Evolutionary conservation across 2,888 invertebrate genomes (phyloP), one percentile per base, ranked within the genome.

Genomic region (Notocelia uddmanniana): DNA sequence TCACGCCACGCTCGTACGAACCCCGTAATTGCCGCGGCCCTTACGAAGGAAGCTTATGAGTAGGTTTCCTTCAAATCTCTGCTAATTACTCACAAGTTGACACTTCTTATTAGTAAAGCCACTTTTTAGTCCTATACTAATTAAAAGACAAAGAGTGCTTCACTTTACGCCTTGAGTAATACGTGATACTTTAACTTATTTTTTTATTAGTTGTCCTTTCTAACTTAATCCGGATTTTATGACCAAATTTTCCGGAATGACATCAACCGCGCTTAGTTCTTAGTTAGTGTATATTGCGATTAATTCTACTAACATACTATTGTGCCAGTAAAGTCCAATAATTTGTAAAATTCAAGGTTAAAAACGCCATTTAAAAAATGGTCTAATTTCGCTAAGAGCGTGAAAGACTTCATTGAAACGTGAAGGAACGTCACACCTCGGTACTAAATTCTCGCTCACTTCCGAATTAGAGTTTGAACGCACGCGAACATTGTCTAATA

Each of bases 21-120:
- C 34, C 89, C 86, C 88, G 91, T 92, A 93, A 93, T 93, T 93
- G 93, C 91, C 88, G 89, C 87, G 82, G 87, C 90, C 89, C 90
- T 90, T 84, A 89, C 88, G 90, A 74, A 92, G 92, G 83, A 93
- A 92, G 92, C 92, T 92, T 90, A 93, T 92, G 92, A 93, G 92
- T 93, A 92, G 92, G 90, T 91, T 92, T 92, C 87, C 89, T 91
- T 91, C 85, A 86, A 88, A 89, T 81, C 85, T 91, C 58, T 59
- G 91, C 92, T 92, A 93, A 93, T 93, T 92, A 91, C 89, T 83
- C 83, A 86, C 84, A 83, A 87, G 81, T 72, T 67, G 72, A 72
- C 72, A 72, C 72, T 68, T 66, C 66, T 72, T 60, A 52, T 41
- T 58, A 41, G 37, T 52, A 69, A 37, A 58, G 31, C 31, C 57